Evolutionary conservation across 1,140 invertebrate species (phyloP), one percentile per base, ranked within the genome.

Genomic region (Rhopalosiphum padi): DNA sequence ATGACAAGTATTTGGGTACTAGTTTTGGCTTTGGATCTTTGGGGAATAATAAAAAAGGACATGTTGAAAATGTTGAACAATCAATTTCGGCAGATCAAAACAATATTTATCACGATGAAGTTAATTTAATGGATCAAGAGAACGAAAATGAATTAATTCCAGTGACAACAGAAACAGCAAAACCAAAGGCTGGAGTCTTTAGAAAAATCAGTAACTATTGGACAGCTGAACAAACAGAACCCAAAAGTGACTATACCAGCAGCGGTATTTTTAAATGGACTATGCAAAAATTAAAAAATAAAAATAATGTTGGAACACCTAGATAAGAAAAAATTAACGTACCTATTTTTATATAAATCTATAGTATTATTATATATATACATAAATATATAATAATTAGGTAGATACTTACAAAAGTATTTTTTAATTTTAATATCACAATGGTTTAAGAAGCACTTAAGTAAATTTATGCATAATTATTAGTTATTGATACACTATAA

Each of bases 21-120:
- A 93, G 91, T 83, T 93, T 93, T 86, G 91, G 91, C 55, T 93
- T 93, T 93, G 91, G 91, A 30, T 93, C 91, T 43, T 41, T 85
- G 18, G 60, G 91, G 18, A 51, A 51, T n/a, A 41, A 55, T 18
- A 93, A 93, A 15, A 93, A 93, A 37, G 77, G 35, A 7, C 77
- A 93, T n/a, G 21, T 25, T 35, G 41, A 83, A 48, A 51, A 86
- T 9, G 25, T 86, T 43, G 48, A 93, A 41, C 91, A 93, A 68
- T 41, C 91, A 86, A 22, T 18, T 37, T 41, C 53, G 6, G 48
- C 9, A 8, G 48, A 93, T 30, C 77, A 93, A n/a, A 48, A 93
- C 6, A 30, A 7, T 43, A 93, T 53, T 43, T 48, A 85, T 53
- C 48, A 93, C 2, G 91, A 86, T 53, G 60, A 92, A 92, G 30